Base-by-base conservation (phyloP, 2,888 invertebrate species). In the Plagodis pulveraria region DNA sequence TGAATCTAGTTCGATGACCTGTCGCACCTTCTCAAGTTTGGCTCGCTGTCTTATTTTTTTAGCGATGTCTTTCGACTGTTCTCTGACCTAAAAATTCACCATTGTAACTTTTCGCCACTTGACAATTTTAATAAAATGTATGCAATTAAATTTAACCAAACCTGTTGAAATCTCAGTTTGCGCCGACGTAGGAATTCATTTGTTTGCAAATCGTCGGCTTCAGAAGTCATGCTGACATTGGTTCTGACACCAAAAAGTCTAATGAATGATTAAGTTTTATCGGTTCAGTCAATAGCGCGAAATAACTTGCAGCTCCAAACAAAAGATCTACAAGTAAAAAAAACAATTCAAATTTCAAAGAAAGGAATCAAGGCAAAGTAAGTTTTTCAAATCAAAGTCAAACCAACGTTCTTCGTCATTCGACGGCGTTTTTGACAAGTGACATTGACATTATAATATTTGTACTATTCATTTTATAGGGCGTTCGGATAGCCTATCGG, bases 11-110 rank as follows among this genome's bases (percentile, higher is more conserved):
- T 84, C 81, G 62, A 73, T 72, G 46, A 83, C 76, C 64, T 86
- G 83, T 59, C 79, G 78, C 62, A 86, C 79, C 66, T 86, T 86
- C 75, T 91, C 92, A 62, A 80, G 80, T 73, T 86, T 87, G 49
- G 91, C 86, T 62, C 91, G 88, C 73, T 88, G 86, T 66, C 93
- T 77, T 66, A 93, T 83, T 77, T 87, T 88, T 73, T 88, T 91
- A 10, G 93, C 93, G 53, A 93, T 89, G 56, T 91, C 90, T 80
- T 92, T 93, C 49, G 93, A 93, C 71, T 93, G 93, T 78, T 93
- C 93, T 65, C 93, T 86, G 70, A 93, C 93, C 93, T 93, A 84
- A 75, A 86, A 81, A 69, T 50, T 58, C 50, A 66, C 52, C 36
- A 55, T 60, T 63, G 63, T 66, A 69, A 58, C 34, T 56, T 56